Percentiles rank a stretch among this genome's conserved stretches.
Evolutionary conservation across 2,113 vertebrate species (phyloP).

Genomic region (Anolis carolinensis): DNA sequence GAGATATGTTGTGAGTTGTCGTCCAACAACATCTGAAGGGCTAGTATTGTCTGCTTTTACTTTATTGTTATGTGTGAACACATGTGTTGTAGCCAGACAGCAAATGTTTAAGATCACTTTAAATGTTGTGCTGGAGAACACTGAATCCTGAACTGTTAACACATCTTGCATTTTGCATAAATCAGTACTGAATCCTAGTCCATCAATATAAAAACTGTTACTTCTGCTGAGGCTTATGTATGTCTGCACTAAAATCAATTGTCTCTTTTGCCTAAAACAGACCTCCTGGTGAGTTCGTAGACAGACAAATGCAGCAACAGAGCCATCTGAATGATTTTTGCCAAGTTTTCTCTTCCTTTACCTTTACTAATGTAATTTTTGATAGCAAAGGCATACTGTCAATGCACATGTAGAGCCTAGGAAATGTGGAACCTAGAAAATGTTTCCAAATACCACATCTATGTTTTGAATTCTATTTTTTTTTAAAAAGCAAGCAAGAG

Average conservation of each 20-base stretch:
- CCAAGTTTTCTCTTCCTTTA: background rate
- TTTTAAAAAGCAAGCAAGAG: too few species aligned
- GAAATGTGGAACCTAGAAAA: too few species aligned
- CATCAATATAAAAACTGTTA: background rate
- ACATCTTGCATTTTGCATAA: background rate
- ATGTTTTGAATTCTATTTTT: too few species aligned
- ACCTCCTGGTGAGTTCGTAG: background rate
- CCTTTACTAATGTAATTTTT: background rate
- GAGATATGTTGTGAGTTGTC: background rate
- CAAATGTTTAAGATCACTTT: background rate
- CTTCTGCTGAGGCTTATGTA: background rate
- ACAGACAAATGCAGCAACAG: background rate
- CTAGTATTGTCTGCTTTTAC: background rate
- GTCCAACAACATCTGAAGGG: background rate
- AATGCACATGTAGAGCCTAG: too few species aligned
- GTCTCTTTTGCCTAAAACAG: background rate
- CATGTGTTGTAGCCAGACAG: background rate
- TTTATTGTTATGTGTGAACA: background rate
- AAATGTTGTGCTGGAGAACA: background rate
- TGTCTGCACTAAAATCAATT: background rate
- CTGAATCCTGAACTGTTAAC: too few species aligned
- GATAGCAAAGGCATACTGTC: background rate
- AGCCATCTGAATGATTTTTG: background rate
- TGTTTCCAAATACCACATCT: too few species aligned
- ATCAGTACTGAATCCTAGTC: background rate